These are phyloP conservation scores for Orthonevra nobilis DNA, from an alignment of 2,888 invertebrate genomes.

Conservation along the genomic window DNA sequence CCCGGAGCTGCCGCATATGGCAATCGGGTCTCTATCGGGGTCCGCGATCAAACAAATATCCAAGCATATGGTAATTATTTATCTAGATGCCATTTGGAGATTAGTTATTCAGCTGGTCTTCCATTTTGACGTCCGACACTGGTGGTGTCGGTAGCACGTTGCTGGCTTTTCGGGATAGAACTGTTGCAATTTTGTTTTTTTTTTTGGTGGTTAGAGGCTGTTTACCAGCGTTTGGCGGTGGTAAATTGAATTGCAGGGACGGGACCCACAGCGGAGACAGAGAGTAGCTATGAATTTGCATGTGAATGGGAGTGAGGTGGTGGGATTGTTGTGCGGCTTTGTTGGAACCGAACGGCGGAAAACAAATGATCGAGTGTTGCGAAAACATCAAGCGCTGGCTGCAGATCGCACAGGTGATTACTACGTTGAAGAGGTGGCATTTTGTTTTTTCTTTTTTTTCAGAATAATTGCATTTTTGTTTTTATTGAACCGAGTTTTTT, in stretches of 20 bases:
- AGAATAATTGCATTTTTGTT: constrained; percentile 64
- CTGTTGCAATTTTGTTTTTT: constrained; percentile 16
- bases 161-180: constrained; percentile 30
- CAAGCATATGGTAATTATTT: constrained; percentile 72
- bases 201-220: constrained; percentile 60
- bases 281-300: constrained; percentile 42
- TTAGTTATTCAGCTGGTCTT: constrained; percentile 66
- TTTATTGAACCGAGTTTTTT: too few relatives aligned
- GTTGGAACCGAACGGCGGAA: constrained; percentile 12
- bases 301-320: constrained; percentile 35
- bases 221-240: constrained; percentile 36
- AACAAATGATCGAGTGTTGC: constrained; percentile 67
- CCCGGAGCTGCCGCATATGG: constrained; percentile 18
- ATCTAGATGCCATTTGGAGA: constrained; percentile 72
- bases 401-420: constrained; percentile 64
- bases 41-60: constrained; percentile 66
- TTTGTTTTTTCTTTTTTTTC: constrained; percentile 16
- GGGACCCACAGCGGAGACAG: constrained; percentile 55
- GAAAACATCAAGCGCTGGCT: constrained; percentile 58
- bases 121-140: constrained; percentile 57
- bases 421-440: constrained; percentile 50
- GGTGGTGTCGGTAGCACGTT: constrained; percentile 1
- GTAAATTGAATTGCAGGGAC: constrained; percentile 55
- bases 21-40: constrained; percentile 51
- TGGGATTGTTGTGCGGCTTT: constrained; percentile 38